Evolutionary conservation across 2,113 vertebrate species (phyloP).

Genomic region (Tonatia bakeri): DNA sequence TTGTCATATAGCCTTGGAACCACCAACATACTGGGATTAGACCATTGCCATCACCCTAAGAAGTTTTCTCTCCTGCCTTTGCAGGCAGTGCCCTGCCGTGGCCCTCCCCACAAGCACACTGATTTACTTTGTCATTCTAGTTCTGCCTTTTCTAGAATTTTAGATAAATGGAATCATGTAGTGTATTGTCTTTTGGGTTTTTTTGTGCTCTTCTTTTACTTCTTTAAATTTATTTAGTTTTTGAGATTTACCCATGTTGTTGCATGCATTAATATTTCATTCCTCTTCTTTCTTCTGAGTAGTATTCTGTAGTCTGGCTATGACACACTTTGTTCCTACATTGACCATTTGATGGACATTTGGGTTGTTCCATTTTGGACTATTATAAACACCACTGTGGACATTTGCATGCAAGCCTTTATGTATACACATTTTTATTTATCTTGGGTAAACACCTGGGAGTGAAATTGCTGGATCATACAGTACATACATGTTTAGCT

Average conservation of each 20-base stretch:
- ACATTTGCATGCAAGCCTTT: not conserved
- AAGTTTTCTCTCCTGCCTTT: not conserved
- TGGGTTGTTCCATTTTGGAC: not conserved
- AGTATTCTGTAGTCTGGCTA: not conserved
- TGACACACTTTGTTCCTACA: not conserved
- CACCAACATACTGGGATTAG: not conserved
- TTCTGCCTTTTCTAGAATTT: slow-evolving; percentile 20
- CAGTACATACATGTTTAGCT: not conserved
- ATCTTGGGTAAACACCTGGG: not conserved
- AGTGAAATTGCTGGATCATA: not conserved
- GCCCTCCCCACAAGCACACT: not conserved
- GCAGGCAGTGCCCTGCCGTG: not conserved
- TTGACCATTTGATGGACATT: not conserved
- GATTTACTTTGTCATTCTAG: not conserved
- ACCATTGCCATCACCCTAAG: not conserved
- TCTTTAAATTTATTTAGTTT: not conserved
- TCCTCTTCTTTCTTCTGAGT: not conserved
- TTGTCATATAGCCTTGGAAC: not conserved
- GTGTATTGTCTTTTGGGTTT: not conserved
- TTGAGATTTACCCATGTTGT: not conserved
- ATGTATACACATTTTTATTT: not conserved
- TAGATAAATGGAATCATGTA: not conserved
- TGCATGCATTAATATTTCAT: not conserved
- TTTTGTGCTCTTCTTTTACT: not conserved
- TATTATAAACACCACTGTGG: not conserved